Percentiles rank a stretch among this genome's conserved stretches.
These are phyloP conservation scores for Hemibagrus wyckioides DNA, from an alignment of 2,113 vertebrate genomes.

Conservation along the genomic window DNA sequence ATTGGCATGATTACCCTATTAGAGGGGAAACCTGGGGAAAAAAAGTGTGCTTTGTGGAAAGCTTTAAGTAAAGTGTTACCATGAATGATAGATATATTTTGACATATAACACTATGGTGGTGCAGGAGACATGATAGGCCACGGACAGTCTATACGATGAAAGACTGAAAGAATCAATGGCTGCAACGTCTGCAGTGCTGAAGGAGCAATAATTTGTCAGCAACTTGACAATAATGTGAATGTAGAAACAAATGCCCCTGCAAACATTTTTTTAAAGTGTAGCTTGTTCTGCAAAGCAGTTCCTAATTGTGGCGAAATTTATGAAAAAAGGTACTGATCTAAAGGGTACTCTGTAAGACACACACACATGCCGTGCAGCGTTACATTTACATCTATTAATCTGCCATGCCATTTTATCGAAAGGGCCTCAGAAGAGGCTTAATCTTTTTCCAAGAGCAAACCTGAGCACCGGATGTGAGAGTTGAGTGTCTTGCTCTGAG, in stretches of 20 bases:
- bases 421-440: not conserved
- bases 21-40: not conserved
- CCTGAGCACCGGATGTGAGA: not conserved
- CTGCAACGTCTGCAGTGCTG: slow-evolving; percentile 1
- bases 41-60: not conserved
- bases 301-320: not conserved
- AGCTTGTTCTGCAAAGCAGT: not conserved
- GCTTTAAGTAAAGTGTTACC: not conserved
- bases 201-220: slow-evolving; percentile 40
- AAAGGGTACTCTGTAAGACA: not conserved
- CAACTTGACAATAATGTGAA: slow-evolving; percentile 8
- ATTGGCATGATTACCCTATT: not conserved
- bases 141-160: not conserved
- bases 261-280: not conserved
- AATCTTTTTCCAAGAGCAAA: not conserved
- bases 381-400: not conserved
- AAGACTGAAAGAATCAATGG: not conserved
- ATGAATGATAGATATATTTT: not conserved
- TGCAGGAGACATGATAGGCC: not conserved
- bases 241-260: not conserved
- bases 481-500: not conserved
- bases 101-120: too few species aligned
- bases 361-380: not conserved
- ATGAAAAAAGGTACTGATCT: not conserved
- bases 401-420: not conserved